Percentiles rank a stretch among this genome's conserved stretches.
phyloP scores from a whole-genome alignment of 2,797 vertebrate genomes.

The Podargus strigoides region DNA sequence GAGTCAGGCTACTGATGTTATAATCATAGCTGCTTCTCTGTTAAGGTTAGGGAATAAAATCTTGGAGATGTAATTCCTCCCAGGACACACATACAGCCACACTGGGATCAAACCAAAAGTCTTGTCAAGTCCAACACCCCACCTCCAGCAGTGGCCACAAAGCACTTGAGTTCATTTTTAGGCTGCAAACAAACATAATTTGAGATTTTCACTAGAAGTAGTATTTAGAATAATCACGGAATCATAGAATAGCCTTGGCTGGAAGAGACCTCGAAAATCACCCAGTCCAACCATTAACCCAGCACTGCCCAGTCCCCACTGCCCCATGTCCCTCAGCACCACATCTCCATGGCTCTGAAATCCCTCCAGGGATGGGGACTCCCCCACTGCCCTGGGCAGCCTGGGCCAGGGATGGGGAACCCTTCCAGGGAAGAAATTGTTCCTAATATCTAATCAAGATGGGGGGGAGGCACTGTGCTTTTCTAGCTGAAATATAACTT shows the following conservation, averaged over 20 bases:
- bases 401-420: no score
- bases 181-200: background rate
- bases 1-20: background rate
- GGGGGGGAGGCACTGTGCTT: background rate
- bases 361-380: no score
- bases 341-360: no score
- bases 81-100: background rate
- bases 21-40: background rate
- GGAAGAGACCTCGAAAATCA: no score
- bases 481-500: background rate
- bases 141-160: background rate
- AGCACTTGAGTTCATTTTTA: background rate
- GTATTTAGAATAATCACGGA: background rate
- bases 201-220: background rate
- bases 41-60: background rate
- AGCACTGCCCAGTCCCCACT: no score
- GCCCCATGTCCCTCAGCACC: no score
- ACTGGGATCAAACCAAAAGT: background rate
- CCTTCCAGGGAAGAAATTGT: no score
- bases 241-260: no score
- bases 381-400: no score
- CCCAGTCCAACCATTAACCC: no score
- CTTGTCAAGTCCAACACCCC: background rate
- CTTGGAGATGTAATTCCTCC: background rate
- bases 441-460: no score